Evolutionary conservation across 2,113 vertebrate genomes (phyloP).

Genomic region (Trematomus loennbergii): DNA sequence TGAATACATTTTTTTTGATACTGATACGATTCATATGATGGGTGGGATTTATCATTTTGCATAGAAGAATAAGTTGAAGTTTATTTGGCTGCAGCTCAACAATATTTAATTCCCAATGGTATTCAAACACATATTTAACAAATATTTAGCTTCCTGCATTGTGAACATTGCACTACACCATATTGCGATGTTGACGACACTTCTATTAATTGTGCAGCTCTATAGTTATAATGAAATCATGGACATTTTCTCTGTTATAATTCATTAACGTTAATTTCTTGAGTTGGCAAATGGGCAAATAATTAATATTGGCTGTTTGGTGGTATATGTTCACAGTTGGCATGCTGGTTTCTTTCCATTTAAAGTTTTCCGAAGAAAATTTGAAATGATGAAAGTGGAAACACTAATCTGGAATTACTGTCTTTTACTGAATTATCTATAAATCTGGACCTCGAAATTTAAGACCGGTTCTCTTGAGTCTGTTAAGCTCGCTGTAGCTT

Average conservation of each 20-base stretch:
- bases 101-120: too few relatives aligned
- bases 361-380: not conserved
- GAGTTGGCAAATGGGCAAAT: constrained; percentile 15
- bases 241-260: not conserved
- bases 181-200: too few relatives aligned
- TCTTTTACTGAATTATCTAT: not conserved
- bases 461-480: not conserved
- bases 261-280: constrained; percentile 22
- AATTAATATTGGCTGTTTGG: constrained; percentile 3
- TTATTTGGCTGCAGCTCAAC: too few relatives aligned
- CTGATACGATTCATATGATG: too few relatives aligned
- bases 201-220: not conserved
- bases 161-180: too few relatives aligned
- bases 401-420: not conserved
- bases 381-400: not conserved
- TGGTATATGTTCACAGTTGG: constrained; percentile 14
- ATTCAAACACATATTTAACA: too few relatives aligned
- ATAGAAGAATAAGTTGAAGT: too few relatives aligned
- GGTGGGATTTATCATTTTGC: too few relatives aligned
- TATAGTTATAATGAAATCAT: not conserved
- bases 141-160: too few relatives aligned
- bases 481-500: not conserved
- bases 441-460: not conserved
- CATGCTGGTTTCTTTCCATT: not conserved
- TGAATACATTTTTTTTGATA: too few relatives aligned